Percentiles rank a stretch among this genome's conserved stretches.
Conservation (phyloP, 1,140 invertebrate genomes). For the Drosophila bocki region DNA sequence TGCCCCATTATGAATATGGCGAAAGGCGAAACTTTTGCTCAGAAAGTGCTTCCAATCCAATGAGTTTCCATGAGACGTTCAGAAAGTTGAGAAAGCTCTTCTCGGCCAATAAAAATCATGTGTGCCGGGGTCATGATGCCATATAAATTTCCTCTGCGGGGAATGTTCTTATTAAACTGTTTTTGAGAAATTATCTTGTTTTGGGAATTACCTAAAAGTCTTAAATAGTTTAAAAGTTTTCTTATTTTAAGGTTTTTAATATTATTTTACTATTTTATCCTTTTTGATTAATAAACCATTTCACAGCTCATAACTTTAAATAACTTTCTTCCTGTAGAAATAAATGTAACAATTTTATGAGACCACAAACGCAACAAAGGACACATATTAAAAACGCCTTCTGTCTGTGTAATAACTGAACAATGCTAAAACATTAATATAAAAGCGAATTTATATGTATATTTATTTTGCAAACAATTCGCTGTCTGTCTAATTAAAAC, state of each 20-base stretch:
- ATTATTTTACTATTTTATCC: not conserved
- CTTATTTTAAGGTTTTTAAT: not conserved
- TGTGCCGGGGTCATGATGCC: not conserved
- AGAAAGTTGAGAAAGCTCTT: conserved; percentile 28
- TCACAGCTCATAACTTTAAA: not conserved
- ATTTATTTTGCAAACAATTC: conserved; percentile 14
- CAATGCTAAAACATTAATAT: not conserved
- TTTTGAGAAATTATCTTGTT: no score
- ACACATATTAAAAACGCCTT: conserved; percentile 11
- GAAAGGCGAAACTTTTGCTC: conserved; percentile 45
- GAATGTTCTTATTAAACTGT: not conserved
- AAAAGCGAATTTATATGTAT: not conserved
- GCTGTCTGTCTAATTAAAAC: conserved; percentile 50
- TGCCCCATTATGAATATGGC: conserved; percentile 51
- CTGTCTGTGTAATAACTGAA: not conserved
- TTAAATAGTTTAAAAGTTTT: not conserved
- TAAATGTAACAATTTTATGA: conserved; percentile 6
- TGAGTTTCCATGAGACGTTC: conserved; percentile 38
- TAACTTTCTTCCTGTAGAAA: not conserved
- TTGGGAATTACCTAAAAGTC: not conserved
- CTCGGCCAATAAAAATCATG: conserved; percentile 35
- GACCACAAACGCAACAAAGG: conserved; percentile 19
- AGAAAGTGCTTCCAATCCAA: conserved; percentile 43
- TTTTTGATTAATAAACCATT: not conserved
- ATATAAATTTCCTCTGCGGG: conserved; percentile 1